Conservation (phyloP, 2,888 invertebrate species). For the Diabrotica balteata region DNA sequence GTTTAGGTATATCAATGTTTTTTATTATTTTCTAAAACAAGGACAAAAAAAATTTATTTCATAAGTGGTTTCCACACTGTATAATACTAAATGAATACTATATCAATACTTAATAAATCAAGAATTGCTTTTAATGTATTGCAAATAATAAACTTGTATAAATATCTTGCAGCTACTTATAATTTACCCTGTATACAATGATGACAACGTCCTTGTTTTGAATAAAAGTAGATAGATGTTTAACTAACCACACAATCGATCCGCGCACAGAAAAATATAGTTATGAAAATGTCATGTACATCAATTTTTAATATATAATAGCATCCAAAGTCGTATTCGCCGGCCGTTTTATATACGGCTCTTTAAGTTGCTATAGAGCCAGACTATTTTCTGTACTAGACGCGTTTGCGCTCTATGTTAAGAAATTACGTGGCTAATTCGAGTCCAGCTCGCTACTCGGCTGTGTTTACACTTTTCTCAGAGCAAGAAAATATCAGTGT, state of each 20-base stretch:
- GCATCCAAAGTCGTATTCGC: neutral
- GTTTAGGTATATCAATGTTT: no score
- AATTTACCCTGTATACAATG: no score
- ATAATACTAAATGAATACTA: no score
- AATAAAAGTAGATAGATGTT: no score
- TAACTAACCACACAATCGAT: neutral
- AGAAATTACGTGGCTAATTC: conserved; percentile 31
- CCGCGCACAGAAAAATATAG: neutral
- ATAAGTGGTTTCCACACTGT: no score
- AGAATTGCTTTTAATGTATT: no score
- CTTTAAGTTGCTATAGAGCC: conserved; percentile 13
- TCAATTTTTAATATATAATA: conserved; percentile 1
- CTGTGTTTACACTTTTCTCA: conserved; percentile 17
- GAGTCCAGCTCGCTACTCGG: conserved; percentile 8
- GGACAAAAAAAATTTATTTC: no score
- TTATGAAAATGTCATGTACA: neutral
- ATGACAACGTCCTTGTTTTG: no score
- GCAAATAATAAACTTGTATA: no score
- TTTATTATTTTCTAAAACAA: no score
- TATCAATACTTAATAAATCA: no score
- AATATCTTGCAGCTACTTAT: no score
- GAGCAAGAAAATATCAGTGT: conserved; percentile 13
- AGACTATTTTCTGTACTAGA: conserved; percentile 14
- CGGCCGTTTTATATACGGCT: neutral
- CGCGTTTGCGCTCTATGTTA: conserved; percentile 21